Percentiles rank a stretch among this genome's conserved stretches.
phyloP scores from a whole-genome alignment of 2,888 invertebrate genomes.

The Platycheirus albimanus region DNA sequence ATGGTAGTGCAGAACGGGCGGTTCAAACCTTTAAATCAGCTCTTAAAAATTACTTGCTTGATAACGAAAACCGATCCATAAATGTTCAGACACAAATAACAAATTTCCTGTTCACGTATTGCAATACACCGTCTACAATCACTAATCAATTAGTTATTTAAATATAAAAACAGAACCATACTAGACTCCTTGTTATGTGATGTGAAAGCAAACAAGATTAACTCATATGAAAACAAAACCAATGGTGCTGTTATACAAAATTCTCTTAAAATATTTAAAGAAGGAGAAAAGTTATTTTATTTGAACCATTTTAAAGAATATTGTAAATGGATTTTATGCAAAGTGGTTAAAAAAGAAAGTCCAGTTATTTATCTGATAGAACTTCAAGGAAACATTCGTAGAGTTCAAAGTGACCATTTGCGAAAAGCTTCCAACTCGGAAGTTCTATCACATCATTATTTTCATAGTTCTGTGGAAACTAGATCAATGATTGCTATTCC shows the following conservation, averaged over 20 bases:
- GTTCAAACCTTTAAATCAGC: not conserved
- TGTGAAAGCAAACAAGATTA: not conserved
- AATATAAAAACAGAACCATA: not conserved
- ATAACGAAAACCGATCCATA: too few species aligned
- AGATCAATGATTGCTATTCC: too few species aligned
- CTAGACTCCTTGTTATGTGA: not conserved
- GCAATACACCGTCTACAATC: not conserved
- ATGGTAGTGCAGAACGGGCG: not conserved
- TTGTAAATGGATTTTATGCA: not conserved
- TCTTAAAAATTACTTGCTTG: not conserved
- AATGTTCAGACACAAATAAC: too few species aligned
- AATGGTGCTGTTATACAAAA: too few species aligned
- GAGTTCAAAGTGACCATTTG: not conserved
- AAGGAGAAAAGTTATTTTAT: conserved; percentile 1
- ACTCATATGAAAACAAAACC: not conserved
- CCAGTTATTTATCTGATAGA: not conserved
- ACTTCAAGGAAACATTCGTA: not conserved
- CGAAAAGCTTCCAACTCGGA: not conserved
- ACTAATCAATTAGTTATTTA: not conserved
- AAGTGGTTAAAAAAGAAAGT: not conserved
- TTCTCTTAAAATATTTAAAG: not conserved
- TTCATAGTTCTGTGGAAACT: too few species aligned
- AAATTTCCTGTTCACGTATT: too few species aligned
- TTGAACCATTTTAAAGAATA: conserved; percentile 2
- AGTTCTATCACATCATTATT: too few species aligned